Evolutionary conservation across 2,888 invertebrate genomes (phyloP), one percentile per base, ranked within the genome.

Genomic region (Orthonevra nobilis): DNA sequence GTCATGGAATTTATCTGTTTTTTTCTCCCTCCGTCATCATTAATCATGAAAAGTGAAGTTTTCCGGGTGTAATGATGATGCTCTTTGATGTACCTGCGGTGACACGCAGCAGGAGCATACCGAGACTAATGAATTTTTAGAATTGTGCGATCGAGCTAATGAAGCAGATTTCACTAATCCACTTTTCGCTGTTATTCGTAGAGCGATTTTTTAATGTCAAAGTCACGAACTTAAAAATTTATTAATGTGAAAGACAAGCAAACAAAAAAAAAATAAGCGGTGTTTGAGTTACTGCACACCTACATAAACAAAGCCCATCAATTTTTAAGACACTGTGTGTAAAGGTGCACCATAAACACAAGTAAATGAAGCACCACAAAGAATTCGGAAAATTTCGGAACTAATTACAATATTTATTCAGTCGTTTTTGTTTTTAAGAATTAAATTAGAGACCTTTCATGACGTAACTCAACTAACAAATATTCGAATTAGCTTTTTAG

Each of bases 191-290:
- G 9, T 54, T 38, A 20, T 17, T 46, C 36, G 19, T 30, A 7
- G 32, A 4, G 46, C 5, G 7, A 28, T 26, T 34, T 26, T 63
- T 56, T 69, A 70, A 63, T 63, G 56, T 56, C 54, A 69, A 75
- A 75, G 75, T 75, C 75, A 75, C 75, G 75, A 75, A 75, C 75
- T 56, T 23, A 14, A 7, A 42, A 46, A 30, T 12, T n/a, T n/a
- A n/a, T n/a, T n/a, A n/a, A 9, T 10, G 14, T 3, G 15, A 40
- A 6, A 10, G 32, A 44, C 28, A 32, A 4, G 23, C 2, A 23
- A 10, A 1, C 5, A 7, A n/a, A 38, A 10, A 26, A 19, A 17
- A 12, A 20, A 15, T 14, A 17, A 1, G 12, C 9, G 7, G 38
- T 12, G 10, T 7, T 28, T 12, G 7, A 28, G 12, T 28, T 26